Evolutionary conservation across 1,140 invertebrate species (phyloP), one percentile per base, ranked within the genome.

Genomic region (Adoxophyes honmai): DNA sequence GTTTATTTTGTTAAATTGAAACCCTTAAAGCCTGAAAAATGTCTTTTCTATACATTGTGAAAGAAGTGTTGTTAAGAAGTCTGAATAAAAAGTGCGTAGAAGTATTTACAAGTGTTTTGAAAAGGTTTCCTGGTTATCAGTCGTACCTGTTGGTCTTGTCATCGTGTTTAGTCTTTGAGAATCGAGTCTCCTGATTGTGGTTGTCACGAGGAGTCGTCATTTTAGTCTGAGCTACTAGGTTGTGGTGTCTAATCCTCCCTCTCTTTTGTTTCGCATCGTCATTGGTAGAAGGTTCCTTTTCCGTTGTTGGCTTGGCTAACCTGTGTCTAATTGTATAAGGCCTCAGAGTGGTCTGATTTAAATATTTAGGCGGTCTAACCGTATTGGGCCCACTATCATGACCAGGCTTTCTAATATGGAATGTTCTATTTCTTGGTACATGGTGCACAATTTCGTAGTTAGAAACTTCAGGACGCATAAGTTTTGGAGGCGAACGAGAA

Each of bases 121-220:
- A 39, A n/a, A 37, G 14, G 8, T 15, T 34, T 15, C 4, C 8
- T 6, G 38, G 18, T 34, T 52, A 63, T 58, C 9, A 62, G 59
- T 86, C 42, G 42, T 88, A 90, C 89, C 89, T 90, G 88, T 90
- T 90, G 37, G 81, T 86, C 69, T 78, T 89, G 75, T 85, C 86
- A 68, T 90, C 88, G 78, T 89, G 84, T 73, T 76, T 81, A 72
- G 77, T 87, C 68, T 89, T 88, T 67, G 86, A 82, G 57, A 76
- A 74, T 57, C 89, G 81, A 76, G 87, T 78, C 77, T 89, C 78
- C 69, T 88, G 73, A 57, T 86, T 86, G 57, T 80, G 76, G 65
- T 68, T 86, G 73, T 88, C 78, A 60, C 78, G 60, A 63, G 79
- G 73, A 58, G 81, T 84, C 16, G 85, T 88, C 10, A 83, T 69